Conservation (phyloP, 2,888 invertebrate species). For the Lucinisca nassula region DNA sequence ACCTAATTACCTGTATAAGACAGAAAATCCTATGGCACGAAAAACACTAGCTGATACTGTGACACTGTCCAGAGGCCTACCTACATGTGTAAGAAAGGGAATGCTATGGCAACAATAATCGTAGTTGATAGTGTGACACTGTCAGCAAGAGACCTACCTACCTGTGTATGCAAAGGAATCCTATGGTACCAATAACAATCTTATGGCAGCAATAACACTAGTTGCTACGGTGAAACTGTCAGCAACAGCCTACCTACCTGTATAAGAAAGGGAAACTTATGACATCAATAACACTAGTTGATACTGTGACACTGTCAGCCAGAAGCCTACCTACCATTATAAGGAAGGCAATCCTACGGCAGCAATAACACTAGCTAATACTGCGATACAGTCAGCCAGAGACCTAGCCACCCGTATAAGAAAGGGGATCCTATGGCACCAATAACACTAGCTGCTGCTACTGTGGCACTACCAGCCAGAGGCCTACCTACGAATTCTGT, state of each 20-base stretch:
- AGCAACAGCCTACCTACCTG: conserved; percentile 38
- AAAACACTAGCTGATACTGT: too few relatives aligned
- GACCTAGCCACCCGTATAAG: conserved; percentile 61
- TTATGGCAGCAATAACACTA: too few relatives aligned
- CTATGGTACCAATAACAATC: too few relatives aligned
- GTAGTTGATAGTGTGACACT: conserved; percentile 71
- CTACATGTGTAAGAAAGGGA: conserved; percentile 66
- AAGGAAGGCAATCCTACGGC: conserved; percentile 73
- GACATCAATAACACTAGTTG: conserved; percentile 72
- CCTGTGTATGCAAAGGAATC: too few relatives aligned
- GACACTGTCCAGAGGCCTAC: conserved; percentile 18
- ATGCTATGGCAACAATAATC: conserved; percentile 67
- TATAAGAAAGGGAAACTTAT: conserved; percentile 68
- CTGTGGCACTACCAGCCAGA: conserved; percentile 71
- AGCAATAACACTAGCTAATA: conserved; percentile 77
- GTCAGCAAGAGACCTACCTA: conserved; percentile 54
- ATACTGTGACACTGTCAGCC: conserved; percentile 62
- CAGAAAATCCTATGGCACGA: too few relatives aligned
- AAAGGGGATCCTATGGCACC: conserved; percentile 70
- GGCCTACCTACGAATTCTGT: too few relatives aligned
- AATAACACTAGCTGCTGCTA: conserved; percentile 74
- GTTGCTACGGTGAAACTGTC: too few relatives aligned
- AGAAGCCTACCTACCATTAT: too few relatives aligned
- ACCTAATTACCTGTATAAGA: too few relatives aligned
- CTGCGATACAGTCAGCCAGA: conserved; percentile 76